phyloP scores from a whole-genome alignment of 2,113 vertebrate species.

The Albula goreensis region DNA sequence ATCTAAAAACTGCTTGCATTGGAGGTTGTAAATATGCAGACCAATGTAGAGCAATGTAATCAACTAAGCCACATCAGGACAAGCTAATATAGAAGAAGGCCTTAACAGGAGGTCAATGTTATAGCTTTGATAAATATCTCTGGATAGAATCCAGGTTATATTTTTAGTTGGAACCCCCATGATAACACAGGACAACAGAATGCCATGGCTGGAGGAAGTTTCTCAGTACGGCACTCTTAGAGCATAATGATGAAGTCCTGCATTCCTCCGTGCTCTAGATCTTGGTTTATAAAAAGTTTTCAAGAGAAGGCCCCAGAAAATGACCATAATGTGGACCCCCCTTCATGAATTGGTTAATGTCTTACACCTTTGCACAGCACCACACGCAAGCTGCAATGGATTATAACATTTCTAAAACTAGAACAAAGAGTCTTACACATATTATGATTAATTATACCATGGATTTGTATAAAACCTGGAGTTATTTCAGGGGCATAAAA shows the following conservation, averaged over 20 bases:
- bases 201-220: constrained; percentile 30
- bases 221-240: constrained; percentile 22
- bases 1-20: neutral
- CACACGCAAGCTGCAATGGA: no score
- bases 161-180: constrained; percentile 40
- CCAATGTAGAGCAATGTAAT: neutral
- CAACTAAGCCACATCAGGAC: constrained; percentile 29
- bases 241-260: neutral
- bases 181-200: constrained; percentile 27
- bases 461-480: no score
- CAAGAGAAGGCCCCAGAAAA: no score
- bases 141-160: constrained; percentile 39
- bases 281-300: neutral
- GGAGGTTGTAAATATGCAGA: neutral
- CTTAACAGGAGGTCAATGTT: constrained; percentile 36
- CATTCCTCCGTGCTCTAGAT: neutral
- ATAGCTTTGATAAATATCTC: constrained; percentile 36
- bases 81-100: constrained; percentile 35
- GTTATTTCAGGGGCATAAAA: no score
- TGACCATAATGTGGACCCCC: neutral
- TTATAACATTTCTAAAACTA: no score
- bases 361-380: no score
- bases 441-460: no score
- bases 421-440: no score
- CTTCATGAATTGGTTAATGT: neutral